Percentiles rank a stretch among this genome's conserved stretches.
Evolutionary conservation across 2,113 vertebrate species (phyloP).

Genomic region (Anarrhichthys ocellatus): DNA sequence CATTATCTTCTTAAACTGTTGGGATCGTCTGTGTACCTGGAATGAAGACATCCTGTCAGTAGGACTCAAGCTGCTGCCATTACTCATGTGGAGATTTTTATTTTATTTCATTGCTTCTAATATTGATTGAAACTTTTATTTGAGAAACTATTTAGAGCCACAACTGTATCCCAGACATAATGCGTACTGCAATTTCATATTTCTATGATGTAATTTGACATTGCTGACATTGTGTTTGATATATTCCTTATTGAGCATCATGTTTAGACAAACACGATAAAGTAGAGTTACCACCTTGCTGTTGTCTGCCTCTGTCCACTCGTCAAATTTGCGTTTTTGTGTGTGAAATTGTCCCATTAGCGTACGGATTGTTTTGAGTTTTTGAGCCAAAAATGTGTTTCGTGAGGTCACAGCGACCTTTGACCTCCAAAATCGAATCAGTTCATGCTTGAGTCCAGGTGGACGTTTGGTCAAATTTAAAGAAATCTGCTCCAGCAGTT

Average conservation of each 20-base stretch:
- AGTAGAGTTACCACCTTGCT: too few relatives aligned
- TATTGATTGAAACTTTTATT: neutral
- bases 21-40: slow-evolving; percentile 11
- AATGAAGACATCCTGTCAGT: slow-evolving; percentile 12
- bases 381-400: neutral
- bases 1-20: slow-evolving; percentile 29
- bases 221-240: neutral
- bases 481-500: neutral
- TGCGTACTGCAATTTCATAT: neutral
- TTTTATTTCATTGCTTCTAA: slow-evolving; percentile 2
- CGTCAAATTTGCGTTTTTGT: neutral
- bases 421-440: neutral
- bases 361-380: too few relatives aligned
- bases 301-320: too few relatives aligned
- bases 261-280: too few relatives aligned
- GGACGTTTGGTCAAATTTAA: neutral
- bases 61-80: neutral
- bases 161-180: neutral
- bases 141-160: neutral
- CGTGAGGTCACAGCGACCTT: neutral
- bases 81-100: neutral
- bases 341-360: neutral
- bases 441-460: too few relatives aligned
- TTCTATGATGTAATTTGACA: slow-evolving; percentile 9
- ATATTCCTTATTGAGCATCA: neutral